Conservation (phyloP, 2,797 vertebrate genomes). For the Xiphorhynchus erythropygius region DNA sequence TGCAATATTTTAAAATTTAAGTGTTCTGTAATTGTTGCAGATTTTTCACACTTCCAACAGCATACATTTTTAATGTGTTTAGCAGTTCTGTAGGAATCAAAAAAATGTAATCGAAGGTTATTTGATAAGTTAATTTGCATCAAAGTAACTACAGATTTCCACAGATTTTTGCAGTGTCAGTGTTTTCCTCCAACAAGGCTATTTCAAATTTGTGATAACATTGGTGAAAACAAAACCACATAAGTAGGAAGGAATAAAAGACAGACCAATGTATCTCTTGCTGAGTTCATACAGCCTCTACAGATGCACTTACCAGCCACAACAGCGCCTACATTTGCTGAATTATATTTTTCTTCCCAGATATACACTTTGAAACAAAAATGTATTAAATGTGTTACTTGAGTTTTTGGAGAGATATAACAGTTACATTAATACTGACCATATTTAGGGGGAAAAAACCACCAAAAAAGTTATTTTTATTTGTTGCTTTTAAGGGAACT, state of each 20-base stretch:
- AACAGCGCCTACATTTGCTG: not conserved
- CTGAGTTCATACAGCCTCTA: not conserved
- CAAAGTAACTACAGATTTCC: conserved; percentile 1
- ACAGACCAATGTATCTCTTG: not conserved
- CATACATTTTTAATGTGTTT: conserved; percentile 5
- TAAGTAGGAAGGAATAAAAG: not conserved
- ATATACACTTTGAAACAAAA: conserved; percentile 53
- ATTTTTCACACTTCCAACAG: conserved; percentile 29
- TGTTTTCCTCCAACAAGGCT: not conserved
- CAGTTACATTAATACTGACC: conserved; percentile 70
- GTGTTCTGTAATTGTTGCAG: conserved; percentile 18
- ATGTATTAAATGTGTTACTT: conserved; percentile 64
- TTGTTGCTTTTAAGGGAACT: conserved; percentile 73
- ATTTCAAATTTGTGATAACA: not conserved
- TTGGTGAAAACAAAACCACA: not conserved
- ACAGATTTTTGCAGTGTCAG: not conserved
- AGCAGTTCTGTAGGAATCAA: not conserved
- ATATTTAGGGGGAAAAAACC: conserved; percentile 57
- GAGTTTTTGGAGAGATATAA: conserved; percentile 64
- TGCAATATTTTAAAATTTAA: conserved; percentile 12
- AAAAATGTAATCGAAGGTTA: conserved; percentile 31
- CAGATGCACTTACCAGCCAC: not conserved
- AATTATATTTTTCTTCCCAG: conserved; percentile 56
- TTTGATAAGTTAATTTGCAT: conserved; percentile 16
- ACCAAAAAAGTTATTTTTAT: conserved; percentile 62